These are phyloP conservation scores for Loripinus fragilis DNA, from an alignment of 2,888 invertebrate genomes.

Conservation along the genomic window DNA sequence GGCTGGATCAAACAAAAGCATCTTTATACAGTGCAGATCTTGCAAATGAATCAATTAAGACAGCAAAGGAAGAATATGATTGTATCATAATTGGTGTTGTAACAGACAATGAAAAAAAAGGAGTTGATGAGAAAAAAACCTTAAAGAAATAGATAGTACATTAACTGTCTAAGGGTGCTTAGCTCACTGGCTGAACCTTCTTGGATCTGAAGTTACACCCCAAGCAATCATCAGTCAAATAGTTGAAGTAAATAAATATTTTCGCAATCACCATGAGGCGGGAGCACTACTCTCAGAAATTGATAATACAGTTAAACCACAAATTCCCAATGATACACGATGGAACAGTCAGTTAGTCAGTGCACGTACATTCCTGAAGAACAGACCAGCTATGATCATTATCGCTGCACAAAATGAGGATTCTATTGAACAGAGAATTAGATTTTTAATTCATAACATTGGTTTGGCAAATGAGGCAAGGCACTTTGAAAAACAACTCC, in stretches of 20 bases:
- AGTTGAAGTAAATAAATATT: slow-evolving; percentile 43
- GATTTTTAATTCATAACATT: slow-evolving; percentile 39
- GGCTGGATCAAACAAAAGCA: slow-evolving; percentile 37
- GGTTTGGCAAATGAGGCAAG: slow-evolving; percentile 41
- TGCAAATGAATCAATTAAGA: slow-evolving; percentile 33
- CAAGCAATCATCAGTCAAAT: slow-evolving; percentile 34
- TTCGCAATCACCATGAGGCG: slow-evolving; percentile 36
- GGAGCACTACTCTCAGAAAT: slow-evolving; percentile 24
- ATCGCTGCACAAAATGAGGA: slow-evolving; percentile 45
- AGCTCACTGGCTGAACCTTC: slow-evolving; percentile 41
- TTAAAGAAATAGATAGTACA: slow-evolving; percentile 6
- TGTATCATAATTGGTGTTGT: slow-evolving; percentile 30
- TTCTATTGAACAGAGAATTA: slow-evolving; percentile 31
- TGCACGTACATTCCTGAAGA: slow-evolving; percentile 27
- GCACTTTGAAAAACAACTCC: slow-evolving; percentile 26
- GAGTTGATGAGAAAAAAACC: slow-evolving; percentile 21
- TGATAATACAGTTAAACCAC: slow-evolving; percentile 28
- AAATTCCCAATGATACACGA: slow-evolving; percentile 28
- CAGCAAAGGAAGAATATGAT: slow-evolving; percentile 28
- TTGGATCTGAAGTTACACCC: slow-evolving; percentile 39
- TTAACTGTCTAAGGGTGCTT: slow-evolving; percentile 31
- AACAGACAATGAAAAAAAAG: slow-evolving; percentile 51
- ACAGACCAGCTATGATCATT: slow-evolving; percentile 30
- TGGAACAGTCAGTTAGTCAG: slow-evolving; percentile 40
- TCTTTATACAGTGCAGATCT: slow-evolving; percentile 34